These are phyloP conservation scores for Tipula confusa DNA, from an alignment of 2,888 invertebrate genomes.

Conservation along the genomic window DNA sequence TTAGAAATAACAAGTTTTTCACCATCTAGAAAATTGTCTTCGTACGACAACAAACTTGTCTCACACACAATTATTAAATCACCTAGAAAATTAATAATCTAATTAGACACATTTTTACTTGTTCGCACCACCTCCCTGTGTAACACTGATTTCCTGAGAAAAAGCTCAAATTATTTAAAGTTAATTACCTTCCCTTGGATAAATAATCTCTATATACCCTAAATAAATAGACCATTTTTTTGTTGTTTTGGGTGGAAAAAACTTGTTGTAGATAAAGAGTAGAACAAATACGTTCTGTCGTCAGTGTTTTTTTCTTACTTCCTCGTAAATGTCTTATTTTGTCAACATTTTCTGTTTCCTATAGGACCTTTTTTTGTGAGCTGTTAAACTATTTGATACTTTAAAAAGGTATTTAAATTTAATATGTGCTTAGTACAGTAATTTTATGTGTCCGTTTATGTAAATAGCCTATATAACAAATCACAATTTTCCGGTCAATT, in stretches of 20 bases:
- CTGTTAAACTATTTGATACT: neutral
- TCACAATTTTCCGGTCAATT: constrained; percentile 4
- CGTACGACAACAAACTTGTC: neutral
- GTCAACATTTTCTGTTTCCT: neutral
- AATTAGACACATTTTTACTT: neutral
- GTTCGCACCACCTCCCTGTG: neutral
- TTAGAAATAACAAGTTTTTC: neutral
- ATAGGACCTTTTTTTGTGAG: neutral
- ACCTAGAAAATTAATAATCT: neutral
- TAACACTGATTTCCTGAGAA: neutral
- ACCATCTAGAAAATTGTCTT: neutral
- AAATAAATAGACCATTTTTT: neutral
- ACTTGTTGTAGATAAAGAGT: neutral
- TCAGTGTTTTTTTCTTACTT: neutral
- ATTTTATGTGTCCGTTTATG: neutral
- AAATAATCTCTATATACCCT: constrained; percentile 25
- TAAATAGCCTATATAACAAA: neutral
- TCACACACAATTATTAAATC: neutral
- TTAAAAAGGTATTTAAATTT: too few relatives aligned
- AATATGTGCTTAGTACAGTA: neutral
- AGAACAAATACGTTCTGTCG: neutral
- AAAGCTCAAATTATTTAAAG: constrained; percentile 25
- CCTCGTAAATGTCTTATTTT: neutral
- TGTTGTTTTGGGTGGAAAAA: neutral
- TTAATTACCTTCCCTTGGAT: neutral